These are phyloP conservation scores for Mesocricetus auratus DNA, from an alignment of 2,113 vertebrate species.

Conservation along the genomic window DNA sequence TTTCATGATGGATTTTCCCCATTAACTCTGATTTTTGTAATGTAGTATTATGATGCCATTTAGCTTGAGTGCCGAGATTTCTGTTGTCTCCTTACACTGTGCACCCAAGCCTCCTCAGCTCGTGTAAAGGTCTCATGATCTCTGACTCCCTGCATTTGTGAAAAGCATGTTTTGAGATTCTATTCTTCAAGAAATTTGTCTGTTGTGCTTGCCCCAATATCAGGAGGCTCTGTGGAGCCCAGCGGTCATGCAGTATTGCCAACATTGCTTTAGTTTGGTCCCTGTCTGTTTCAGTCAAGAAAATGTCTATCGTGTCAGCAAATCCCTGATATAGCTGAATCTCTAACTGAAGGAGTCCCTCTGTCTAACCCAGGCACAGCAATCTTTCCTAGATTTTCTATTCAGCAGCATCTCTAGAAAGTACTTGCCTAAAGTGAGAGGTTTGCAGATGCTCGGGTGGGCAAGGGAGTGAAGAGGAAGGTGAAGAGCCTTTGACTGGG, in stretches of 20 bases:
- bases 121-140: not conserved
- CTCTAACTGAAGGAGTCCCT: slow-evolving; percentile 45
- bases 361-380: not conserved
- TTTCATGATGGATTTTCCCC: not conserved
- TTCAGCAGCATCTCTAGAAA: slow-evolving; percentile 39
- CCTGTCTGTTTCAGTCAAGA: not conserved
- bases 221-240: not conserved
- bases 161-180: slow-evolving; percentile 9
- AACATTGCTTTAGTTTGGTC: not conserved
- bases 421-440: not conserved
- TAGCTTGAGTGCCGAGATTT: not conserved
- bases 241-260: not conserved
- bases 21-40: not conserved
- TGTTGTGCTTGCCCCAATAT: not conserved
- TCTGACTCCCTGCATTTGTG: not conserved
- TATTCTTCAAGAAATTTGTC: not conserved
- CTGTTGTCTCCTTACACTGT: not conserved
- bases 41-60: not conserved
- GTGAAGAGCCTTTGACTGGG: not conserved
- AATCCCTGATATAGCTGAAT: not conserved
- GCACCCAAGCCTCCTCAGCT: not conserved
- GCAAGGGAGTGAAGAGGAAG: not conserved
- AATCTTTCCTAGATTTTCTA: not conserved
- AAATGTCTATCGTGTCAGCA: not conserved
- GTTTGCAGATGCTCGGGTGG: not conserved